Evolutionary conservation across 2,113 vertebrate species (phyloP).

Genomic region (Athene cunicularia): DNA sequence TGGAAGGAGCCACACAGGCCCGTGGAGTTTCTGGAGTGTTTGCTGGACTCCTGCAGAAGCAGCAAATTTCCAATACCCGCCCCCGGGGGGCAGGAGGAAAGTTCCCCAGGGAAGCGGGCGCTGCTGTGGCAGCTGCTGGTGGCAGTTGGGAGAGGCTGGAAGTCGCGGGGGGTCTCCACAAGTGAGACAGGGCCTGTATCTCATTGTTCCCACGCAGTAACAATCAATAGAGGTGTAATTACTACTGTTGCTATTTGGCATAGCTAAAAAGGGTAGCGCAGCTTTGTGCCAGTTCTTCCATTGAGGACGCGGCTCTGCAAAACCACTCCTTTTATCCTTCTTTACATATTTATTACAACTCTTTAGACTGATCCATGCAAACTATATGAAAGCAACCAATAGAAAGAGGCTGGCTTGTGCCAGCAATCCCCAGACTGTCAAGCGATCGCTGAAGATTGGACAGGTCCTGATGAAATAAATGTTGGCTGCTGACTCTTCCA

Average conservation of each 20-base stretch:
- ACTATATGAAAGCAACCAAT: conserved; percentile 70
- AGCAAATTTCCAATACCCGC: fast-evolving
- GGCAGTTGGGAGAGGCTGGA: not conserved
- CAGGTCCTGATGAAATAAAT: conserved; percentile 92
- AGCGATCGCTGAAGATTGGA: conserved; percentile 82
- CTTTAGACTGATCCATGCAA: conserved; percentile 76
- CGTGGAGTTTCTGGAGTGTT: fast-evolving
- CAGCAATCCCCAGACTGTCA: conserved; percentile 84
- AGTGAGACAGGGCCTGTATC: not conserved
- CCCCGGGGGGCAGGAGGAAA: not conserved
- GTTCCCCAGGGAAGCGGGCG: not conserved
- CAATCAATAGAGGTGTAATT: conserved; percentile 71
- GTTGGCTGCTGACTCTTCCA: conserved; percentile 94
- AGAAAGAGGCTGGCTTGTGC: conserved; percentile 56
- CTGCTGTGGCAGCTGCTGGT: not conserved
- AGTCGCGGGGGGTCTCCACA: fast-evolving
- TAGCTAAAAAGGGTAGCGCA: conserved; percentile 22
- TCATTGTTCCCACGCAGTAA: not conserved
- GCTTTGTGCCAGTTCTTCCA: not conserved
- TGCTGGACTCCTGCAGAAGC: too few relatives aligned
- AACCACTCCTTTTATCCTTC: conserved; percentile 59
- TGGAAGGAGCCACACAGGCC: fast-evolving
- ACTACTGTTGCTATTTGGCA: conserved; percentile 41
- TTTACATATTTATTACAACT: conserved; percentile 80
- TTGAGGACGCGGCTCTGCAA: conserved; percentile 23